phyloP scores from a whole-genome alignment of 2,797 vertebrate species.

The Muraenolepis orangiensis region DNA sequence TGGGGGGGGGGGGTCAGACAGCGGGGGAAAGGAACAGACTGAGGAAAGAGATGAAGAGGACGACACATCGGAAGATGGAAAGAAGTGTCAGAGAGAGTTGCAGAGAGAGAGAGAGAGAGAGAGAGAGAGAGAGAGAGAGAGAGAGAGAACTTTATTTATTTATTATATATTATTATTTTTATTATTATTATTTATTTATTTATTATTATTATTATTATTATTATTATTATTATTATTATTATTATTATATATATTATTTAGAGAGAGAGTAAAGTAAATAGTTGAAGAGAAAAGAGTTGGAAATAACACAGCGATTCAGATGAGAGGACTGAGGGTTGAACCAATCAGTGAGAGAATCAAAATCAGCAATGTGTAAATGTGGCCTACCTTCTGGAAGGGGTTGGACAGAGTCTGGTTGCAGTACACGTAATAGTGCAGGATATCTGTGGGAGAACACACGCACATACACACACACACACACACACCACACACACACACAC shows the following conservation, averaged over 20 bases:
- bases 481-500: constrained; percentile 5
- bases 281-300: background rate
- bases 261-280: no score
- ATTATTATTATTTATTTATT: no score
- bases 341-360: background rate
- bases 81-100: background rate
- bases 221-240: no score
- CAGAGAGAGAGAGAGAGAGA: no score
- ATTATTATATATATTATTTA: no score
- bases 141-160: no score
- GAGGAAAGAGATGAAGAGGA: background rate
- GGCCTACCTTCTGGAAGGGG: constrained; percentile 92
- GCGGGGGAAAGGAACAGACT: background rate
- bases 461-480: background rate
- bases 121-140: background rate
- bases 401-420: constrained; percentile 87
- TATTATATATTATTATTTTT: no score
- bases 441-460: constrained; percentile 72
- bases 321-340: background rate
- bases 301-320: background rate
- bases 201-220: no score
- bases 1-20: no score
- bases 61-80: background rate
- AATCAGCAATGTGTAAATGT: background rate
- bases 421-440: constrained; percentile 91